Percentiles rank a stretch among this genome's conserved stretches.
Evolutionary conservation across 2,888 invertebrate genomes (phyloP).

Genomic region (Ophioninae sp.): DNA sequence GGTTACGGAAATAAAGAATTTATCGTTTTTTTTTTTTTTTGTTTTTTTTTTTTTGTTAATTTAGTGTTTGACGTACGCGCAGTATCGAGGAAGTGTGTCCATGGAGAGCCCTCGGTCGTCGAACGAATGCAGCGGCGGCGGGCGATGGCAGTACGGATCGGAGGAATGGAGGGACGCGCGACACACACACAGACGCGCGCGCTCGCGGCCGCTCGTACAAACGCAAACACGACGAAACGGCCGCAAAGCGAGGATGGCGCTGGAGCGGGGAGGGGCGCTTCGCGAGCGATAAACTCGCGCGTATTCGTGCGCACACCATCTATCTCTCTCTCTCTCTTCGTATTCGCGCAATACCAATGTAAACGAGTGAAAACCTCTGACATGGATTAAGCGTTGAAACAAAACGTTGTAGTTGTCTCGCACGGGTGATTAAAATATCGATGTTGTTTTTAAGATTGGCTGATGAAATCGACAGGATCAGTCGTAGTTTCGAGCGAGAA

Average conservation of each 20-base stretch:
- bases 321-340: too few relatives aligned
- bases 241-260: conserved; percentile 33
- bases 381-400: conserved; percentile 15
- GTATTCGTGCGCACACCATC: conserved; percentile 7
- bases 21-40: conserved; percentile 28
- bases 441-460: background rate
- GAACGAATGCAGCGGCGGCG: conserved; percentile 59
- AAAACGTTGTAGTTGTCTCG: conserved; percentile 1
- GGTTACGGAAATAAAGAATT: conserved; percentile 11
- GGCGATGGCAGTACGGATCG: conserved; percentile 52
- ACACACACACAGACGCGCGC: conserved; percentile 15
- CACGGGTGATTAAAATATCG: background rate
- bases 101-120: conserved; percentile 63
- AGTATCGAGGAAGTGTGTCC: conserved; percentile 64
- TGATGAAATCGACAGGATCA: background rate
- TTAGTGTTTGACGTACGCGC: conserved; percentile 63
- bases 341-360: conserved; percentile 17
- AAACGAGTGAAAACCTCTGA: conserved; percentile 19
- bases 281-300: conserved; percentile 34
- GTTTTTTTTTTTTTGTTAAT: conserved; percentile 33
- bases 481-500: background rate
- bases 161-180: conserved; percentile 61
- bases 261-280: conserved; percentile 23
- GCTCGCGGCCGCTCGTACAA: conserved; percentile 11
- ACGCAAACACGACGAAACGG: conserved; percentile 20